Percentiles rank a stretch among this genome's conserved stretches.
These are phyloP conservation scores for Eupeodes latifasciatus DNA, from an alignment of 2,888 invertebrate genomes.

Conservation along the genomic window DNA sequence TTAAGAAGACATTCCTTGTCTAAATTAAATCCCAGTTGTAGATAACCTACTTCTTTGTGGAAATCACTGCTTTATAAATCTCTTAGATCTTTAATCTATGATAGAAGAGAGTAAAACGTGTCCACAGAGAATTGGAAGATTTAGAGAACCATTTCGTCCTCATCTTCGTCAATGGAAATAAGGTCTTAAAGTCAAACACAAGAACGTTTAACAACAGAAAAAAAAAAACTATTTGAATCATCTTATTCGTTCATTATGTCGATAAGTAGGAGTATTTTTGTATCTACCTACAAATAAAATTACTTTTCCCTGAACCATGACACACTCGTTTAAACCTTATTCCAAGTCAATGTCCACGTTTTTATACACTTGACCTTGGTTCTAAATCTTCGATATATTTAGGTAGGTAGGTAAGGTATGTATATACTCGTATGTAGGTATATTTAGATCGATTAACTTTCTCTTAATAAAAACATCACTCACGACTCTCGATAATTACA, in stretches of 20 bases:
- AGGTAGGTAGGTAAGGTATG: neutral
- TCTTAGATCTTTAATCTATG: no score
- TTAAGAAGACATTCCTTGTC: no score
- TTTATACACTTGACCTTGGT: conserved; percentile 60
- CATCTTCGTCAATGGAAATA: neutral
- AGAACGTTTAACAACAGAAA: no score
- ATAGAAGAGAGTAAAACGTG: no score
- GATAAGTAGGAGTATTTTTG: neutral
- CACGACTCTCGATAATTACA: conserved; percentile 72
- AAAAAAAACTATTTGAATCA: neutral
- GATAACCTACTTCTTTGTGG: no score
- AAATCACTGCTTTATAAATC: no score
- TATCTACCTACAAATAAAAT: neutral
- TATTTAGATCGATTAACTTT: conserved; percentile 67
- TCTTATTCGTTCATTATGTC: neutral
- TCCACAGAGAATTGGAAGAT: no score
- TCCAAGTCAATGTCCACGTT: conserved; percentile 27
- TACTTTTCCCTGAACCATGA: neutral
- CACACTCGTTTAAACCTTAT: neutral
- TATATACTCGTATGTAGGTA: neutral
- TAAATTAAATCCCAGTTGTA: no score
- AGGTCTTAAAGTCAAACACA: neutral
- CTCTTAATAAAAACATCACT: conserved; percentile 76
- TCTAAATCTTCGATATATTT: conserved; percentile 21
- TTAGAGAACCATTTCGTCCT: no score